Evolutionary conservation across 37 sponge, comb jelly and placozoan genomes (phyloP), one percentile per base, ranked within the genome.

Genomic region (Crambe crambe): DNA sequence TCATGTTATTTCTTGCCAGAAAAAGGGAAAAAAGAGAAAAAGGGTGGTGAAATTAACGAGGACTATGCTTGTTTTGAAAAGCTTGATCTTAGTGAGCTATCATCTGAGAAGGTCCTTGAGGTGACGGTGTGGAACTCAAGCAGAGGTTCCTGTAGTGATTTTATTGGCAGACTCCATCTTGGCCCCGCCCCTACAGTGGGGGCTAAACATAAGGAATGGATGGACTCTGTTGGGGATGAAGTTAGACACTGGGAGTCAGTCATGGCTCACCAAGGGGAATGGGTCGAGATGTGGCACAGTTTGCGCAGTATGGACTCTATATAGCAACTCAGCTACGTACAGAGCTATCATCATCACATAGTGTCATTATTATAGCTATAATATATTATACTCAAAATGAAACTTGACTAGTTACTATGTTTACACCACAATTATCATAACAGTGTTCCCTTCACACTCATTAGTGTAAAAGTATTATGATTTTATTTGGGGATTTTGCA

Each of bases 1-100:
- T n/a, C n/a, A n/a, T n/a, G n/a, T n/a, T n/a, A n/a, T 42, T 56
- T 88, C 37, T 30, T 88, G 37, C 88, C 88, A 25, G 83, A 88
- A 42, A 70, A 68, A 73, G 43, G 63, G 4, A 21, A 38, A 20
- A 71, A 34, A 30, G 83, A 77, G 35, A 75, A 77, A 57, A 88
- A 82, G 83, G 70, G 77, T 8, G 42, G 43, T 36, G 73, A 70
- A 15, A 54, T 88, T 17, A 82, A 82, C 58, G 77, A 88, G 72
- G 68, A 76, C 35, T 37, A 82, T 65, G 30, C 89, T 84, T 27
- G 79, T 79, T 58, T 89, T 51, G 79, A 75, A 17, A 44, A 79
- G 25, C 47, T 83, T 25, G 32, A 41, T 40, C 37, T 83, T 23
- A 80, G 73, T 31, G 84, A 89, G 70, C 78, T 89, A 22, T 37